Conservation (phyloP, 2,888 invertebrate genomes). For the Agrochola lota region DNA sequence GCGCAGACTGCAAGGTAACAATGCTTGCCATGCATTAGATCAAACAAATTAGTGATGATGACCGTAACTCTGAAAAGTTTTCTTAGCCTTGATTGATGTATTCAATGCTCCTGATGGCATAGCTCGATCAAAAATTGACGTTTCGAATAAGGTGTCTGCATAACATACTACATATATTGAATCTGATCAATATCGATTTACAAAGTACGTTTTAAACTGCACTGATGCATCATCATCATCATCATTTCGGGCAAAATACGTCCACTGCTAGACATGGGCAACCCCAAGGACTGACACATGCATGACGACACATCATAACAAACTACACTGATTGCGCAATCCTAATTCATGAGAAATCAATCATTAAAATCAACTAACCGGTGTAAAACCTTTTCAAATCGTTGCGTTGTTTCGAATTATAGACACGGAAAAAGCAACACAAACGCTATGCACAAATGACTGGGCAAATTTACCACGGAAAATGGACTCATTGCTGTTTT, state of each 20-base stretch:
- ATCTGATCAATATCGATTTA: no score
- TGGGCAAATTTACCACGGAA: neutral
- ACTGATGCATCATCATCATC: neutral
- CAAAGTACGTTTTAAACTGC: neutral
- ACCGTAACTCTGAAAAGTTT: constrained; percentile 34
- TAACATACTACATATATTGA: no score
- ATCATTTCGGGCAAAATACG: neutral
- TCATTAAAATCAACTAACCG: neutral
- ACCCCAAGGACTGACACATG: neutral
- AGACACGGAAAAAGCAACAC: neutral
- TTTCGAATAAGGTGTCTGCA: neutral
- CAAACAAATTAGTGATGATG: neutral
- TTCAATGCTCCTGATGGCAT: neutral
- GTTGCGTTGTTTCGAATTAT: neutral
- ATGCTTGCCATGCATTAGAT: neutral
- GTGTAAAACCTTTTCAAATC: neutral
- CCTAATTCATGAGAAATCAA: neutral
- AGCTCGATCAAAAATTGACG: neutral
- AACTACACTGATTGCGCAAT: no score
- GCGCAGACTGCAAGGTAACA: constrained; percentile 1
- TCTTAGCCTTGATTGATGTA: constrained; percentile 12
- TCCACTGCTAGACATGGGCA: neutral
- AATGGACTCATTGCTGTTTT: neutral
- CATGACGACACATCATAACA: no score
- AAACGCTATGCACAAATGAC: neutral